These are phyloP conservation scores for Choloepus hoffmanni DNA, from an alignment of 2,113 vertebrate species.

Conservation along the genomic window DNA sequence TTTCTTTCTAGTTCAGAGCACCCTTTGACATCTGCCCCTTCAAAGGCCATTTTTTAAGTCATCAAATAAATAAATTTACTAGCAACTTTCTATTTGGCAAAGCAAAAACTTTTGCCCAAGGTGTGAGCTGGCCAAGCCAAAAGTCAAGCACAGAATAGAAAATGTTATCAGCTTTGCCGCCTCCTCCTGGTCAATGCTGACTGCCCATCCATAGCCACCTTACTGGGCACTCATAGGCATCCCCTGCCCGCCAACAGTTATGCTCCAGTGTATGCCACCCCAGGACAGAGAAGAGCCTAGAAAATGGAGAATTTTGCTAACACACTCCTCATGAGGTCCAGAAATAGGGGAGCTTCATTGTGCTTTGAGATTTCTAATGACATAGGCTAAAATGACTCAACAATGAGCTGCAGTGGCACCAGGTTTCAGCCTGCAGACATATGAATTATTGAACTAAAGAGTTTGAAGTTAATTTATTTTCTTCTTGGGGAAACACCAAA, in stretches of 20 bases:
- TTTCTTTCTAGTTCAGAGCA: neutral
- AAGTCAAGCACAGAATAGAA: neutral
- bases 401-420: neutral
- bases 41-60: neutral
- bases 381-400: neutral
- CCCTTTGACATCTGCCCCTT: neutral
- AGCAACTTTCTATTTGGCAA: neutral
- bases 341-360: neutral
- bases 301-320: neutral
- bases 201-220: neutral
- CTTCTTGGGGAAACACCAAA: neutral
- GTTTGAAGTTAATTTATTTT: neutral
- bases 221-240: neutral
- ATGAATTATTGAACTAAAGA: neutral
- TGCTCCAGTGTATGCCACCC: neutral
- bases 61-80: slow-evolving; percentile 29
- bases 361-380: neutral
- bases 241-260: neutral
- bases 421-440: neutral
- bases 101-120: neutral
- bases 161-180: neutral
- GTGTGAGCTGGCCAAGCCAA: neutral
- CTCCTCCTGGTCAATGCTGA: neutral
- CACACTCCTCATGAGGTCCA: neutral
- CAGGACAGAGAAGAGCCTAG: neutral